Evolutionary conservation across 1,140 invertebrate species (phyloP), one percentile per base, ranked within the genome.

Genomic region (Zaprionus camerounensis): DNA sequence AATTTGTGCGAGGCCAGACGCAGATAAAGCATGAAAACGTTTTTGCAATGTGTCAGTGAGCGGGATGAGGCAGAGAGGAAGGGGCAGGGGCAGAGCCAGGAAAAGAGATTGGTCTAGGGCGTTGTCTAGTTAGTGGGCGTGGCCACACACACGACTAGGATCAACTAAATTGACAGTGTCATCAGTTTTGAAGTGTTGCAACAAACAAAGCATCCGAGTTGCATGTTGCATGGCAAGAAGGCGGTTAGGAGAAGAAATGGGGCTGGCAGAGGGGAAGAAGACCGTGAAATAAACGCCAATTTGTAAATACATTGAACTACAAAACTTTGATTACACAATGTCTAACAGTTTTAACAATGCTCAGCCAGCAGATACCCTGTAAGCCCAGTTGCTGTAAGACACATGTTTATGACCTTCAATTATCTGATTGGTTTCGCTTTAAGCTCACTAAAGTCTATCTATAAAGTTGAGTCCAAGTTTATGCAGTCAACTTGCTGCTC

Each of bases 161-260:
- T 31, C 73, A 74, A 71, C 82, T 68, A 75, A 84, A 84, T 85
- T 84, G 82, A 85, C 82, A 84, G 82, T 85, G 82, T 85, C 82
- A 84, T 84, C 82, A 84, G 70, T 85, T 85, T 75, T 85, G 78
- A 84, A 84, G 81, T 84, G 81, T 62, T 55, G 66, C 74, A 66
- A 49, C 56, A 49, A 26, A 34, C 44, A 55, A 46, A 34, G 26
- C 41, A 36, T 12, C 41, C 41, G 6, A 17, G 55, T 46, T 58
- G 55, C 36, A 67, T 46, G 63, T 20, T 61, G 46, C 26, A 53
- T 17, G 34, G 22, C 17, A 62, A 20, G 24, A 31, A 28, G 24
- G 44, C 22, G 3, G 15, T 15, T 24, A 2, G 6, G 15, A 44
- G 6, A 7, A 15, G 20, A 53, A 13, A 2, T 3, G 15, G 44